Conservation (phyloP, 2,888 invertebrate species). For the Lamellibrachia satsuma region DNA sequence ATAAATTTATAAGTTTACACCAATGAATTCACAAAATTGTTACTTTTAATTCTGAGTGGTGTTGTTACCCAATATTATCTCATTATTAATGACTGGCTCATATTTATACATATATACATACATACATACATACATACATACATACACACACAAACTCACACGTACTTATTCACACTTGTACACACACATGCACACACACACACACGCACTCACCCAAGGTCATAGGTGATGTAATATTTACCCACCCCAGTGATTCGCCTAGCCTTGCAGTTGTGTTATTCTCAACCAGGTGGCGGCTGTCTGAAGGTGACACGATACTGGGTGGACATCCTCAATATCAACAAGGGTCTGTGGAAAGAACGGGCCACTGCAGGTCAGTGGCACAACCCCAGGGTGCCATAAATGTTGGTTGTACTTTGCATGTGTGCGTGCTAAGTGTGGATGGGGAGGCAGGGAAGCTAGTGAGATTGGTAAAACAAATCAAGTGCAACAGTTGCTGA, state of each 20-base stretch:
- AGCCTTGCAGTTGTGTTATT: background rate
- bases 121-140: background rate
- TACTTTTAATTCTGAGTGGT: no score
- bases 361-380: slow-evolving; percentile 59
- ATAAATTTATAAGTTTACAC: no score
- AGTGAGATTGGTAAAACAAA: no score
- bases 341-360: slow-evolving; percentile 80
- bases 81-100: background rate
- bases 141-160: no score
- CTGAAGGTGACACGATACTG: slow-evolving; percentile 77
- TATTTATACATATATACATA: background rate
- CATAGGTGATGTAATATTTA: background rate
- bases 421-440: no score
- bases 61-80: no score
- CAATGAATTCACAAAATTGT: no score
- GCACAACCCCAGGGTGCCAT: background rate
- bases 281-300: slow-evolving; percentile 36
- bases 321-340: slow-evolving; percentile 78
- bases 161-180: background rate
- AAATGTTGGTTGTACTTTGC: no score
- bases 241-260: background rate
- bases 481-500: no score
- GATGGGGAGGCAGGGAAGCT: no score
- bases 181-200: background rate
- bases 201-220: background rate